phyloP scores from a whole-genome alignment of 1,140 invertebrate species.

The Pectinophora gossypiella region DNA sequence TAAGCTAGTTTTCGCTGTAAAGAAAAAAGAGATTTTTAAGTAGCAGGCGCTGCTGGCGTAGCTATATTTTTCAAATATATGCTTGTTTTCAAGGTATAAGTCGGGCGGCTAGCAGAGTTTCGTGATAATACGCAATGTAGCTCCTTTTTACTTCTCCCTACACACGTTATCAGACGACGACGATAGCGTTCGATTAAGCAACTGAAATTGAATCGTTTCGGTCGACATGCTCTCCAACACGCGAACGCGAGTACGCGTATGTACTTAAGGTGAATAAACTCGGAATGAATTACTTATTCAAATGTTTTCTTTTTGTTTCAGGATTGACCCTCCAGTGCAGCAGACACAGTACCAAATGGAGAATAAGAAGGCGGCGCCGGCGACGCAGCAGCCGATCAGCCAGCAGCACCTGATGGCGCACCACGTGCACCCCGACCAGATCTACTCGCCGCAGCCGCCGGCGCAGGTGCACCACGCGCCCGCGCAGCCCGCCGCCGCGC shows the following conservation, averaged over 20 bases:
- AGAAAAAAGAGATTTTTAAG: no score
- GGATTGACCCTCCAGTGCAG: slow-evolving; percentile 81
- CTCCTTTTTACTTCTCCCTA: slow-evolving; percentile 25
- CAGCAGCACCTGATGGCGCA: slow-evolving; percentile 70
- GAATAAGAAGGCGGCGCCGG: slow-evolving; percentile 78
- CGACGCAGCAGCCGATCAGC: slow-evolving; percentile 65
- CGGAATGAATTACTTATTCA: no score
- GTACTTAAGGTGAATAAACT: no score
- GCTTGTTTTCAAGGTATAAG: no score
- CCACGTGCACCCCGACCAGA: slow-evolving; percentile 69
- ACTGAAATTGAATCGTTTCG: slow-evolving; percentile 35
- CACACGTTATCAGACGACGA: slow-evolving; percentile 31
- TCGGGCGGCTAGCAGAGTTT: no score
- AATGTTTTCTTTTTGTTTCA: slow-evolving; percentile 65
- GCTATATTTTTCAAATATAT: no score
- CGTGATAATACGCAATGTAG: slow-evolving; percentile 25
- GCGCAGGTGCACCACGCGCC: slow-evolving; percentile 53
- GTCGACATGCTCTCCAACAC: slow-evolving; percentile 4
- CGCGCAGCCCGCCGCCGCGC: slow-evolving; percentile 48
- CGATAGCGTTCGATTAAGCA: slow-evolving; percentile 44
- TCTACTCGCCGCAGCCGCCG: slow-evolving; percentile 62
- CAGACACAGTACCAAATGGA: slow-evolving; percentile 80
- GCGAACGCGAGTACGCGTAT: no score
- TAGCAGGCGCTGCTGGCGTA: no score
- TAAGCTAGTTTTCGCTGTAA: no score